Evolutionary conservation across 1,140 invertebrate species (phyloP).

Genomic region (Agraylea sexmaculata): DNA sequence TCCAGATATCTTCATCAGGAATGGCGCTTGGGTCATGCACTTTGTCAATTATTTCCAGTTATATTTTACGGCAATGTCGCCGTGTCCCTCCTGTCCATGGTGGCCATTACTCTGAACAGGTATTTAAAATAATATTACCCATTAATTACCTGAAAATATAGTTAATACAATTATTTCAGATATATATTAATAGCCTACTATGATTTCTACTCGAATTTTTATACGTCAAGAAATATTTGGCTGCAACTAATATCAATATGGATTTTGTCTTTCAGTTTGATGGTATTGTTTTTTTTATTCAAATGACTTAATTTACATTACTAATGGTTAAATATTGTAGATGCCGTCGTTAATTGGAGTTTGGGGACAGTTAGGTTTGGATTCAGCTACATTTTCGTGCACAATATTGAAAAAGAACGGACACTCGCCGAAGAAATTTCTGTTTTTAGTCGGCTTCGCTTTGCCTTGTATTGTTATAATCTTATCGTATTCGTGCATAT

Average conservation of each 20-base stretch:
- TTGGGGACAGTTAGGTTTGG: conserved; percentile 71
- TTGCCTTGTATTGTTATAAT: conserved; percentile 73
- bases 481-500: conserved; percentile 74
- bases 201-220: conserved; percentile 60
- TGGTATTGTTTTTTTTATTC: conserved; percentile 37
- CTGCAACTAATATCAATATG: conserved; percentile 67
- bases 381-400: conserved; percentile 68
- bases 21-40: conserved; percentile 66
- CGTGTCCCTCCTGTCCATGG: conserved; percentile 77
- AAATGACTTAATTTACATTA: conserved; percentile 32
- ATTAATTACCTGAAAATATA: conserved; percentile 1
- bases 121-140: conserved; percentile 27
- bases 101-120: conserved; percentile 82
- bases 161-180: conserved; percentile 40
- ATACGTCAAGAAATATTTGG: conserved; percentile 56
- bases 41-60: conserved; percentile 77
- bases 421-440: conserved; percentile 70
- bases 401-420: conserved; percentile 68
- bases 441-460: conserved; percentile 72
- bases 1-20: conserved; percentile 67
- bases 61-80: conserved; percentile 85
- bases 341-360: conserved; percentile 65
- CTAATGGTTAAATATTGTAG: too few relatives aligned
- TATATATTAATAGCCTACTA: conserved; percentile 73
- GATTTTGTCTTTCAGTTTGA: conserved; percentile 53